phyloP scores from a whole-genome alignment of 2,113 vertebrate genomes.

The Alligator sinensis region DNA sequence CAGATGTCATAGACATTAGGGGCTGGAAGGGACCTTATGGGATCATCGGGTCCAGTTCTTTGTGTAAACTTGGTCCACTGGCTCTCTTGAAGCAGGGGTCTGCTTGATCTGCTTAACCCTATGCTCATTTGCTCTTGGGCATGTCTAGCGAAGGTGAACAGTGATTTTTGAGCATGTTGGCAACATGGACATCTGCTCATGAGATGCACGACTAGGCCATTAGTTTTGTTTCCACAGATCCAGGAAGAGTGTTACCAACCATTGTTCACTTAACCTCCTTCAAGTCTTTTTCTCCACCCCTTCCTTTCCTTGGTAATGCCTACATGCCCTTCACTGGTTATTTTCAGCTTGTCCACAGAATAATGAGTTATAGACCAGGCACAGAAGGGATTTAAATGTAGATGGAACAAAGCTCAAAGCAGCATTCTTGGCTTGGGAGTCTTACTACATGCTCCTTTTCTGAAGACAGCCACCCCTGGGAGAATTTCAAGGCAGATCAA shows the following conservation, averaged over 20 bases:
- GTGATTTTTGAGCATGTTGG: neutral
- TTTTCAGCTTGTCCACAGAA: neutral
- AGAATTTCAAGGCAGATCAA: constrained; percentile 4
- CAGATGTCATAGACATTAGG: too few relatives aligned
- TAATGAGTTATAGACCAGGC: accelerated
- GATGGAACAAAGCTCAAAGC: neutral
- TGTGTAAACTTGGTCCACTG: neutral
- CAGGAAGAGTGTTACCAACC: neutral
- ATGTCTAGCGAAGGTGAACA: neutral
- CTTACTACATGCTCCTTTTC: neutral
- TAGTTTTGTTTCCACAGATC: neutral
- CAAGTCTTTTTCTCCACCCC: neutral
- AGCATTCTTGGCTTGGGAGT: neutral
- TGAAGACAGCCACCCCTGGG: neutral
- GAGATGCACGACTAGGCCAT: neutral
- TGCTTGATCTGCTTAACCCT: neutral
- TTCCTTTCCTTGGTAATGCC: neutral
- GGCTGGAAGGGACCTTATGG: too few relatives aligned
- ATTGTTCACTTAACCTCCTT: neutral
- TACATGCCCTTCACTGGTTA: neutral
- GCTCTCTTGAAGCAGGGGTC: neutral
- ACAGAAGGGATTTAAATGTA: neutral
- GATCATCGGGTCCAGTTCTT: neutral
- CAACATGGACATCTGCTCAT: neutral
- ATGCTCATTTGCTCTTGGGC: neutral